phyloP scores from a whole-genome alignment of 2,113 vertebrate genomes.

The Actenoides lindsayi region DNA sequence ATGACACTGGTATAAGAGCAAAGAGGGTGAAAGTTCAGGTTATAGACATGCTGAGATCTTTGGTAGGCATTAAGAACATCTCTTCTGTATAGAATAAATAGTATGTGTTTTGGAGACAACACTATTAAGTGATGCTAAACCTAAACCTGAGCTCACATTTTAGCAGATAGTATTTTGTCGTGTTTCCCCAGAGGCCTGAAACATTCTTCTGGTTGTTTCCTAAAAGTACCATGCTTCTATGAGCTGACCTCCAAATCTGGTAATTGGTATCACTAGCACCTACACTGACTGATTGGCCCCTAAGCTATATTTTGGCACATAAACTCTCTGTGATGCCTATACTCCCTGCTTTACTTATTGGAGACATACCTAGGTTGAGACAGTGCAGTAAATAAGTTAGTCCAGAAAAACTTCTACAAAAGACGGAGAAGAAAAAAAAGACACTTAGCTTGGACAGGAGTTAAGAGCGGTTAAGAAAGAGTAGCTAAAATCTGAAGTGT shows the following conservation, averaged over 20 bases:
- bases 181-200: not conserved
- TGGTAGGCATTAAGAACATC: not conserved
- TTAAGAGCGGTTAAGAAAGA: not conserved
- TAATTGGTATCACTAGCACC: not conserved
- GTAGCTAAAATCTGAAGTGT: not conserved
- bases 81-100: not conserved
- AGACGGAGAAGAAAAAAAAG: not conserved
- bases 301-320: not conserved
- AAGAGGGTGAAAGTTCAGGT: not conserved
- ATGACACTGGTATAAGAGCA: not conserved
- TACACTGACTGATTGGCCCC: not conserved
- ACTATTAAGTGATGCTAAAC: not conserved
- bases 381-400: not conserved
- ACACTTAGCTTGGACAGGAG: not conserved
- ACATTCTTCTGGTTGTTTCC: not conserved
- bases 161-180: not conserved
- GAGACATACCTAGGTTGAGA: not conserved
- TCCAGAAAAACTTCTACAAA: not conserved
- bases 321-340: not conserved
- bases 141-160: not conserved
- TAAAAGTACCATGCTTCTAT: not conserved
- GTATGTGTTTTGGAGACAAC: not conserved
- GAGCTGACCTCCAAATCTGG: not conserved
- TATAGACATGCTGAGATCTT: not conserved
- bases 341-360: not conserved